Conservation (phyloP, 2,888 invertebrate species). For the Nomada ruficornis region DNA sequence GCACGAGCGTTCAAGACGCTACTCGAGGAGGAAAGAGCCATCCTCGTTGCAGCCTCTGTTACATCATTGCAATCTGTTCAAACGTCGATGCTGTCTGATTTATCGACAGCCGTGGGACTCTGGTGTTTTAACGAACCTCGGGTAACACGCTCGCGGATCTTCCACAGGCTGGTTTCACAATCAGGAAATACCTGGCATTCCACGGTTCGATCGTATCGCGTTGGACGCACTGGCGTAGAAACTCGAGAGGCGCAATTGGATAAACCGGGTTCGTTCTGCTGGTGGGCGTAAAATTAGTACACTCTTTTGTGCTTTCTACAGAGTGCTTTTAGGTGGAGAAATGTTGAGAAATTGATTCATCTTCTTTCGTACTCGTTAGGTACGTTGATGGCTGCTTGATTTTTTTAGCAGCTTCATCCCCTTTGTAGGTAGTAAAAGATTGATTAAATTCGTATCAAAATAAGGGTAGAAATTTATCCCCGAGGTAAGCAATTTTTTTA, state of each 20-base stretch:
- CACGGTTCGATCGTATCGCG: slow-evolving; percentile 49
- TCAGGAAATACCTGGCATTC: slow-evolving; percentile 61
- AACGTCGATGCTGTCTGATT: slow-evolving; percentile 40
- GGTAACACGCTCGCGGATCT: slow-evolving; percentile 57
- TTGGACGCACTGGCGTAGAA: slow-evolving; percentile 27
- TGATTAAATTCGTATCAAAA: no score
- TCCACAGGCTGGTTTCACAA: slow-evolving; percentile 59
- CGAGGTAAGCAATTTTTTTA: no score
- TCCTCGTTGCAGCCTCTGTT: slow-evolving; percentile 18
- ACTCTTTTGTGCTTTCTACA: background rate
- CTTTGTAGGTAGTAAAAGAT: no score
- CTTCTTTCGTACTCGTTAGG: background rate
- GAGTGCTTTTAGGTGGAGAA: no score
- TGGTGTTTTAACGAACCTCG: slow-evolving; percentile 27
- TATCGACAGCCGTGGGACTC: slow-evolving; percentile 46
- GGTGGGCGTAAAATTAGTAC: slow-evolving; percentile 1
- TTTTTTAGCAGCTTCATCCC: no score
- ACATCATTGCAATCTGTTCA: slow-evolving; percentile 42
- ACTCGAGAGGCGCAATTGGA: background rate
- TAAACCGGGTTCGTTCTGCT: background rate
- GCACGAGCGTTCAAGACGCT: background rate
- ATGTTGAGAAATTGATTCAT: no score
- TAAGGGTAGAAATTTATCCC: no score
- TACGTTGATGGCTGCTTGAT: background rate
- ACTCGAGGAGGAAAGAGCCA: background rate